phyloP scores from a whole-genome alignment of 2,888 invertebrate species.

The Notodonta dromedarius region DNA sequence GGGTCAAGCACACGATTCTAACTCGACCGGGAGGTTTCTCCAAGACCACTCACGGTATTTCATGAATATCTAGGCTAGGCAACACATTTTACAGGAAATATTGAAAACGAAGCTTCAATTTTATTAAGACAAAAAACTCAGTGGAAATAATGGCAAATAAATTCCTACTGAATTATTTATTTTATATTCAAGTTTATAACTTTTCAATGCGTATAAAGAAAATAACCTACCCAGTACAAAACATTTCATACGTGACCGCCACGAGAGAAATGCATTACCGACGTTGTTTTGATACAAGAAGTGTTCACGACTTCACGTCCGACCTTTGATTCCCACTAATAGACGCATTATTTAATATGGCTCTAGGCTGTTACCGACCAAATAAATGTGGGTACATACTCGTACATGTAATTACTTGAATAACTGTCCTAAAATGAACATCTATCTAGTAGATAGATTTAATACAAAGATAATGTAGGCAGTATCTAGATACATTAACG shows the following conservation, averaged over 20 bases:
- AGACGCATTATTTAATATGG: constrained; percentile 24
- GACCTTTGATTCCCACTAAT: constrained; percentile 35
- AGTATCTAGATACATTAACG: too few species aligned
- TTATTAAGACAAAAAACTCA: too few species aligned
- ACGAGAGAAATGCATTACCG: constrained; percentile 32
- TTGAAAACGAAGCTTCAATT: too few species aligned
- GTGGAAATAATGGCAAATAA: too few species aligned
- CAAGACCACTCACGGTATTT: constrained; percentile 14
- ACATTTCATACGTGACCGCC: constrained; percentile 29
- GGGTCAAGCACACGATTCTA: constrained; percentile 44
- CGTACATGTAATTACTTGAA: background rate
- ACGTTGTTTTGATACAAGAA: constrained; percentile 28
- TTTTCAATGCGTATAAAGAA: background rate
- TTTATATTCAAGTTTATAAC: too few species aligned
- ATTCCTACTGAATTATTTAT: too few species aligned
- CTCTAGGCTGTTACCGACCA: constrained; percentile 25
- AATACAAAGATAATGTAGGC: too few species aligned
- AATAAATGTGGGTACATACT: background rate
- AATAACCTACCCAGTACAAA: background rate
- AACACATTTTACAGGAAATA: too few species aligned
- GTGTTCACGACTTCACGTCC: constrained; percentile 38
- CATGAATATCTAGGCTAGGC: background rate
- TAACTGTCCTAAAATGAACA: background rate
- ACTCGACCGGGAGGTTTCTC: constrained; percentile 45
- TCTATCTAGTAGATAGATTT: background rate